Evolutionary conservation across 2,888 invertebrate genomes (phyloP).

Genomic region (Archips xylosteana): DNA sequence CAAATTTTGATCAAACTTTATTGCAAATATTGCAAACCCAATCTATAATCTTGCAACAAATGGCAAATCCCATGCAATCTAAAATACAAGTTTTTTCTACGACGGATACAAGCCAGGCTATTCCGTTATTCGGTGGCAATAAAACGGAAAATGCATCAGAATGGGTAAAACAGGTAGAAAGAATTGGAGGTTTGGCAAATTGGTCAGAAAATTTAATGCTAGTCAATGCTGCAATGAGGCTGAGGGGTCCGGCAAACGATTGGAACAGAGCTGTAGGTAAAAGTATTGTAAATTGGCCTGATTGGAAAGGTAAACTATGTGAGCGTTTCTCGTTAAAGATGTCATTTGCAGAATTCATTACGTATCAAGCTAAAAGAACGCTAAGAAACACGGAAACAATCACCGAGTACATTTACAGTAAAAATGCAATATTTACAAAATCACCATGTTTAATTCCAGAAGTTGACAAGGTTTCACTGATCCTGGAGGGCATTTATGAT

Average conservation of each 20-base stretch:
- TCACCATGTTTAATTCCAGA: too few relatives aligned
- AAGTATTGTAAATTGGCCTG: too few relatives aligned
- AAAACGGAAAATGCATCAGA: slow-evolving; percentile 7
- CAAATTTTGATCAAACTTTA: neutral
- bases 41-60: neutral
- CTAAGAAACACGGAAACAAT: too few relatives aligned
- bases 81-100: slow-evolving; percentile 1
- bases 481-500: too few relatives aligned
- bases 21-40: too few relatives aligned
- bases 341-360: too few relatives aligned
- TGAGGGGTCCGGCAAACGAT: slow-evolving; percentile 16
- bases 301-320: too few relatives aligned
- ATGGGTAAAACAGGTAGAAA: slow-evolving; percentile 14
- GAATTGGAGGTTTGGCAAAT: slow-evolving; percentile 16
- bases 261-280: slow-evolving; percentile 8
- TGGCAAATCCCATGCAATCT: neutral
- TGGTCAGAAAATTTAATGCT: slow-evolving; percentile 20
- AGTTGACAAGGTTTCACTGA: too few relatives aligned
- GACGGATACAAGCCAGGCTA: slow-evolving; percentile 7
- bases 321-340: too few relatives aligned
- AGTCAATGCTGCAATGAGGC: slow-evolving; percentile 25
- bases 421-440: too few relatives aligned
- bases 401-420: too few relatives aligned
- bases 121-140: slow-evolving; percentile 18
- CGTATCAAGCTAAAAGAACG: too few relatives aligned